phyloP scores from a whole-genome alignment of 2,797 vertebrate genomes.

The Zalophus californianus region DNA sequence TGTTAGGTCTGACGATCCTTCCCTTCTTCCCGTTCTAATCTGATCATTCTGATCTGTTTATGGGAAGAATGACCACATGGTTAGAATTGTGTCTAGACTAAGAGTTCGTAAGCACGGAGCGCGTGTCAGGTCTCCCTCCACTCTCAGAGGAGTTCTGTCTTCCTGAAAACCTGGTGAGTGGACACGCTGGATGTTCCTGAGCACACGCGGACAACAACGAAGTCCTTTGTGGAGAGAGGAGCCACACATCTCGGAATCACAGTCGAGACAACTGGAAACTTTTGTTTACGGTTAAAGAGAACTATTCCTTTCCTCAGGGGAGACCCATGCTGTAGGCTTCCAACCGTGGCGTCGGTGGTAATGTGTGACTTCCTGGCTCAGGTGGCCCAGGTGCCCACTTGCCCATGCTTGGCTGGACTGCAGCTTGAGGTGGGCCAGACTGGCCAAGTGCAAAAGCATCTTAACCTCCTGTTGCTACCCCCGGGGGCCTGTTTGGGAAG shows the following conservation, averaged over 20 bases:
- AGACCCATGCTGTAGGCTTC: accelerated
- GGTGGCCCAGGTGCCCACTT: not conserved
- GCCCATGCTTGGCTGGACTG: not conserved
- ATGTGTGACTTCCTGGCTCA: not conserved
- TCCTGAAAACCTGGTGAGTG: not conserved
- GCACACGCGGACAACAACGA: accelerated
- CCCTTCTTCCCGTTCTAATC: not conserved
- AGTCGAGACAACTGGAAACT: not conserved
- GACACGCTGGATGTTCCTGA: accelerated
- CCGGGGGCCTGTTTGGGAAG: not conserved
- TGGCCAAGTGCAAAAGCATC: accelerated
- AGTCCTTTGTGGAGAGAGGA: not conserved
- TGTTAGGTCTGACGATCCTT: not conserved
- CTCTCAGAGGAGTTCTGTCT: not conserved
- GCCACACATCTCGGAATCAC: not conserved
- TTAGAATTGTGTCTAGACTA: not conserved
- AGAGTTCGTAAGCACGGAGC: not conserved
- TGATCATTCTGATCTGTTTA: not conserved
- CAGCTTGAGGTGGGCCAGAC: not conserved
- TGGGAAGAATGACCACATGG: not conserved
- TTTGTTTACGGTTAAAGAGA: not conserved
- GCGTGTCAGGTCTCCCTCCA: not conserved
- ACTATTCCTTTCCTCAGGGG: not conserved
- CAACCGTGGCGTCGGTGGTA: accelerated
- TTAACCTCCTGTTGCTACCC: not conserved